Evolutionary conservation across 2,888 invertebrate genomes (phyloP), one percentile per base, ranked within the genome.

Genomic region (Vesta saturnalis): DNA sequence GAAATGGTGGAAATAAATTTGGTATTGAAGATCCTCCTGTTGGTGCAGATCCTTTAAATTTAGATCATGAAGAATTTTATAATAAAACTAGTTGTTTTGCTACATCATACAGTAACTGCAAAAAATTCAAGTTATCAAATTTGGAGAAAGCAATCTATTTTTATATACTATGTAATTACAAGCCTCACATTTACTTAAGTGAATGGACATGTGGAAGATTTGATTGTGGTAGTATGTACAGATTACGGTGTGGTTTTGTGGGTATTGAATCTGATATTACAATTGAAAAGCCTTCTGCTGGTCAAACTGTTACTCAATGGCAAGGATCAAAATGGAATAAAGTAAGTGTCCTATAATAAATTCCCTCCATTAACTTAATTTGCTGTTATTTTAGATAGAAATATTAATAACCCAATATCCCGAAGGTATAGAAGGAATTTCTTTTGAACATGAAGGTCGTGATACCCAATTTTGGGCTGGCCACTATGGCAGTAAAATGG

Each of bases 401-500:
- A 82, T 89, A 69, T 79, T 79, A 47, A 87, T 90, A 72, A 76
- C 30, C 6, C 30, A 86, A 35, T 90, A 90, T 78, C 85, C 86
- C 4, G 76, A 79, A 15, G 86, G 87, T 55, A 79, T 89, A 0
- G 80, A 85, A 52, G 84, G 78, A 69, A 82, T 91, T 19, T 71
- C 74, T 19, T 90, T 89, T 75, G 75, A 75, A 64, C 89, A 90
- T 78, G 78, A 78, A 64, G 91, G 90, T n/a, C 79, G 77, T 60
- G 91, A 91, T 77, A 82, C 78, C 1, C 86, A 86, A 72, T 90
- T 86, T 81, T 91, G 90, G 91, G 85, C 85, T 46, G 91, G 90
- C 10, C 86, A 89, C 80, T 91, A 89, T 83, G 91, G 91, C 6
- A 84, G 86, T 66, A 91, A 91, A 85, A 89, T 91, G 86, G 86